Evolutionary conservation across 2,113 vertebrate species (phyloP).

Genomic region (Amblyopsis rosae): DNA sequence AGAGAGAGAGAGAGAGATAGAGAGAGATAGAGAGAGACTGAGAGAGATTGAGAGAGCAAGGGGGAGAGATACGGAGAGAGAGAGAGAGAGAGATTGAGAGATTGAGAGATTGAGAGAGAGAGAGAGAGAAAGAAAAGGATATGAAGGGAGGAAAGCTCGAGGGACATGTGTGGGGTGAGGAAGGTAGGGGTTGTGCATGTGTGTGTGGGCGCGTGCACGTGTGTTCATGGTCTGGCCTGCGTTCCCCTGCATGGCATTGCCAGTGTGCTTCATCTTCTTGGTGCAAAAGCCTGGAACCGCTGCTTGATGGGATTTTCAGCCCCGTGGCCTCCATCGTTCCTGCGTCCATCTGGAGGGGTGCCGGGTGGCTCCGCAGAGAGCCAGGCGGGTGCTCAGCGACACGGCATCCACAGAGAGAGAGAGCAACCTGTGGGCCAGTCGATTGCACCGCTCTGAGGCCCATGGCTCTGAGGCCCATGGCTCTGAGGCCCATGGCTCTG

Average conservation of each 20-base stretch:
- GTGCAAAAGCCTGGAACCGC: constrained; percentile 76
- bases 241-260: constrained; percentile 63
- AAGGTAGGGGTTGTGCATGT: constrained; percentile 41
- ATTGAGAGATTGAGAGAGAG: constrained; percentile 34
- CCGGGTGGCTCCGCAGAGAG: constrained; percentile 61
- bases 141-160: constrained; percentile 50
- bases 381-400: constrained; percentile 59
- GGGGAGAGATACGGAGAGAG: constrained; percentile 41
- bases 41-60: constrained; percentile 28
- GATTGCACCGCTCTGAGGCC: constrained; percentile 67
- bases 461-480: constrained; percentile 56
- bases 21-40: constrained; percentile 41
- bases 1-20: constrained; percentile 28
- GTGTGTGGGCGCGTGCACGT: constrained; percentile 15
- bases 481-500: constrained; percentile 67
- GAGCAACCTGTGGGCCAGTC: constrained; percentile 57
- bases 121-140: constrained; percentile 26
- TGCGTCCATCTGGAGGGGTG: constrained; percentile 71
- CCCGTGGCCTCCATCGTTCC: constrained; percentile 68
- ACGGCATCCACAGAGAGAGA: constrained; percentile 60
- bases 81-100: constrained; percentile 16
- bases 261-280: constrained; percentile 77
- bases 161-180: constrained; percentile 55
- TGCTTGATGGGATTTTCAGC: constrained; percentile 81
- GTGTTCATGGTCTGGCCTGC: constrained; percentile 66